phyloP scores from a whole-genome alignment of 2,797 vertebrate species.

The Nothura maculosa region DNA sequence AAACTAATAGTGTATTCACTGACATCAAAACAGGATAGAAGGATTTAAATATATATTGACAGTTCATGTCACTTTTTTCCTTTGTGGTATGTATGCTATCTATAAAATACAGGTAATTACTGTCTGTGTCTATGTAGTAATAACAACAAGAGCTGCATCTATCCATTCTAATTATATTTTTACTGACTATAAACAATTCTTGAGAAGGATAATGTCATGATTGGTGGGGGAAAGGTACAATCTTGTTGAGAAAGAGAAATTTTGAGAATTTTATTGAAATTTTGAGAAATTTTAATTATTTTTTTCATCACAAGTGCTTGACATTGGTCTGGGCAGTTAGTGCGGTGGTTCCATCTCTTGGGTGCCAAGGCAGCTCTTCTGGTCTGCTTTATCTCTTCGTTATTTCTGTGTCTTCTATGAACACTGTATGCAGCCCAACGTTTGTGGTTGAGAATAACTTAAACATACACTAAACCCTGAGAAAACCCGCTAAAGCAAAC shows the following conservation, averaged over 20 bases:
- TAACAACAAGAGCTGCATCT: neutral
- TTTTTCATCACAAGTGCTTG: neutral
- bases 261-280: too few species aligned
- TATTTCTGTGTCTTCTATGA: neutral
- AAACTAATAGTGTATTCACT: rapidly evolving
- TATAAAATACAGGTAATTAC: neutral
- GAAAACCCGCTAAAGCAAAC: neutral
- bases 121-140: neutral
- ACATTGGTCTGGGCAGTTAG: neutral
- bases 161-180: rapidly evolving
- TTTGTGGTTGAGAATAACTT: neutral
- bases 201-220: neutral
- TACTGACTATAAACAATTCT: rapidly evolving
- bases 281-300: too few species aligned
- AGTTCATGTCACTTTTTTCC: slow-evolving; percentile 9
- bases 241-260: too few species aligned
- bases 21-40: neutral
- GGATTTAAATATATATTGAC: slow-evolving; percentile 11
- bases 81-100: neutral
- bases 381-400: neutral
- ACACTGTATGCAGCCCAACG: neutral
- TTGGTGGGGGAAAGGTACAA: neutral
- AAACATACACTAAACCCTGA: neutral
- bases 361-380: neutral
- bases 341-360: neutral